Base-by-base conservation (phyloP, 1,140 invertebrate genomes). In the Rhagoletis zephyria region DNA sequence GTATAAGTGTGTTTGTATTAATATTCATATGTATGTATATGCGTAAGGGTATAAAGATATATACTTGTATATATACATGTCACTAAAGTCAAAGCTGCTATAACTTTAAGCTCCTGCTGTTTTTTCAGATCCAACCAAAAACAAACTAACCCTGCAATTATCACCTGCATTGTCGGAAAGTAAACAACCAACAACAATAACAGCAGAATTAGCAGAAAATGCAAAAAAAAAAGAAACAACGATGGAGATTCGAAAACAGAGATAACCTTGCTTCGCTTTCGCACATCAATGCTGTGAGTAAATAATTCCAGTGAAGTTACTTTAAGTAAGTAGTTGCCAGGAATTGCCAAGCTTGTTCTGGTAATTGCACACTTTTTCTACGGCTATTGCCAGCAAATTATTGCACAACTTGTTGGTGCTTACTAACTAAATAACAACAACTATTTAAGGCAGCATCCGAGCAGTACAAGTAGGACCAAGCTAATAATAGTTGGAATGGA, bases 271-370 rank as follows among this genome's bases (percentile, higher is more conserved):
- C n/a, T 56, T 56, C 19, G 48, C 48, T 51, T 16, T 81, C 5
- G 6, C n/a, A 7, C 74, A 30, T 81, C 74, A 56, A 51, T 30
- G 48, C n/a, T 81, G 16, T 16, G 48, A 56, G 48, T 81, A 56
- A 81, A 56, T 81, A 81, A 81, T 81, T 81, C 74, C 30, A 9
- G n/a, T 56, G 74, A 81, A 81, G 74, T 81, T 81, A 51, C 74
- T 81, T 56, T 81, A 56, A 5, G 30, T 30, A 7, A 5, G 51
- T 56, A 56, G 74, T 51, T 81, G 48, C 16, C 45, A 59, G 48
- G 48, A 81, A 56, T 56, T 81, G 48, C 45, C 48, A 81, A 30
- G 5, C 48, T 51, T 81, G 48, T 81, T 81, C 16, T 45, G 10
- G 14, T 14, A 77, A 5, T 5, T 7, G 16, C 42, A 19, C 7